Percentiles rank a stretch among this genome's conserved stretches.
Conservation (phyloP, 2,888 invertebrate species). For the Harmothoe impar region DNA sequence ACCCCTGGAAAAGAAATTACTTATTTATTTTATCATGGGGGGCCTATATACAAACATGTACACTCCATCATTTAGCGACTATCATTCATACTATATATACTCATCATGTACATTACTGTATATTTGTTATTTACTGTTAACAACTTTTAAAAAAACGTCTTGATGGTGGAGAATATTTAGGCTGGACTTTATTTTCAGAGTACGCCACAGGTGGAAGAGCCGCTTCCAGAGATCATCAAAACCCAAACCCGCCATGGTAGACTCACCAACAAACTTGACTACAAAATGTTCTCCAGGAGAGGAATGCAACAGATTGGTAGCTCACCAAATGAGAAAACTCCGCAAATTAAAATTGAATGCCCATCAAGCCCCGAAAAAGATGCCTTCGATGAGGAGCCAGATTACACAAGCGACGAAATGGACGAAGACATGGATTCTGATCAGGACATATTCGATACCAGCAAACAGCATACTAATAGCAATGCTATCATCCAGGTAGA, state of each 20-base stretch:
- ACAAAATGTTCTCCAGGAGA: conserved; percentile 36
- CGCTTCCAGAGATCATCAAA: background rate
- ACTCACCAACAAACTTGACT: conserved; percentile 1
- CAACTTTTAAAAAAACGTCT: no score
- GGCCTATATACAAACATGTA: no score
- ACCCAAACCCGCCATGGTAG: conserved; percentile 40
- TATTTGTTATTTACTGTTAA: no score
- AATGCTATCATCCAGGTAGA: background rate
- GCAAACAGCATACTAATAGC: background rate
- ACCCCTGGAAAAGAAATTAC: no score
- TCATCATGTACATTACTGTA: no score
- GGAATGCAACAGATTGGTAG: background rate
- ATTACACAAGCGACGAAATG: conserved; percentile 37
- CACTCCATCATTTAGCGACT: no score
- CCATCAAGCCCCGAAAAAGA: background rate
- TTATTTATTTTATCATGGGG: no score
- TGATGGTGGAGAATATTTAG: no score
- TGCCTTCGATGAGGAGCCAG: background rate
- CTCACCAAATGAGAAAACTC: background rate
- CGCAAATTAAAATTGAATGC: background rate
- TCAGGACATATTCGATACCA: background rate
- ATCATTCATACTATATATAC: no score
- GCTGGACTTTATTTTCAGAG: background rate
- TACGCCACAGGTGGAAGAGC: background rate
- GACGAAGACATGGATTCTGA: conserved; percentile 4